Evolutionary conservation across 2,888 invertebrate species (phyloP), one percentile per base, ranked within the genome.

Genomic region (Caenorhabditis sp.): DNA sequence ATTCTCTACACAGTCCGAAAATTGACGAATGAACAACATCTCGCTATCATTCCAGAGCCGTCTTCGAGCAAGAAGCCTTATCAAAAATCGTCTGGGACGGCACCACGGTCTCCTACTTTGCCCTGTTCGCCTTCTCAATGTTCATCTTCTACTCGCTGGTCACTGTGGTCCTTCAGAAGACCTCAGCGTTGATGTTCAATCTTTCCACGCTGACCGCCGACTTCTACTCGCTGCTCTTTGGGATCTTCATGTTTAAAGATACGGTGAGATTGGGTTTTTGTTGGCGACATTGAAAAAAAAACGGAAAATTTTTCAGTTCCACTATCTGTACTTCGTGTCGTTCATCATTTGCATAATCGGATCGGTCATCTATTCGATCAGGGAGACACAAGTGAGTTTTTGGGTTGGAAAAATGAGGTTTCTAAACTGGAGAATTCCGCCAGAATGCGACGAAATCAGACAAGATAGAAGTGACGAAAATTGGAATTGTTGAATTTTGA

Each of bases 111-210:
- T 80, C 80, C 35, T 88, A 84, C 49, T 92, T 90, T 59, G 75
- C 86, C 8, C 90, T 92, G 63, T 95, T 95, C 92, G 95, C 95
- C 66, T 93, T 95, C 31, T 94, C 95, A 82, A 95, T 96, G 93
- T 88, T 88, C 80, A 85, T 88, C 35, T 88, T 88, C 91, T 95
- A 96, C 93, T 95, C 95, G 63, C 93, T 95, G 79, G 95, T 96
- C 89, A 95, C 96, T 54, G 94, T 95, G 19, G 95, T 96, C 93
- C 86, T 91, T 61, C 85, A 89, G 54, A 85, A 88, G 61, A 95
- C 96, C 14, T 95, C 96, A 14, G 95, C 96, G n/a, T 95, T 96
- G 61, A 94, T 95, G 88, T 94, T 96, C 92, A 96, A 96, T 93
- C 93, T 96, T 86, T 95, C 96, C 12, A 94, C 96, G 80, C 93